These are phyloP conservation scores for Pollenia amentaria DNA, from an alignment of 2,888 invertebrate species.

Conservation along the genomic window DNA sequence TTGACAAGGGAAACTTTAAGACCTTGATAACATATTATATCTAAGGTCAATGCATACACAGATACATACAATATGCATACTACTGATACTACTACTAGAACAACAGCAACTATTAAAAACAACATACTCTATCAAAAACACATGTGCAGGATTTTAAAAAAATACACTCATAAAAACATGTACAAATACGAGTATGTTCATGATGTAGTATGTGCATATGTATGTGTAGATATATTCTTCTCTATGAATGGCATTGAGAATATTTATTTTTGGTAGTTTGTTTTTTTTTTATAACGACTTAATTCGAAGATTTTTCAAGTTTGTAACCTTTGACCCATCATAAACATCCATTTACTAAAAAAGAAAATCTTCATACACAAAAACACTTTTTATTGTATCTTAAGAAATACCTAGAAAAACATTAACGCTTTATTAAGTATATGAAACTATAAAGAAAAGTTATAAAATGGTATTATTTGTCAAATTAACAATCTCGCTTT, in stretches of 20 bases:
- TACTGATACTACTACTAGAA: neutral
- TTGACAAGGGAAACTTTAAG: constrained; percentile 60
- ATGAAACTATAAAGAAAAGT: constrained; percentile 26
- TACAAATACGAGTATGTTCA: neutral
- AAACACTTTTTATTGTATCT: neutral
- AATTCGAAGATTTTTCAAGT: constrained; percentile 62
- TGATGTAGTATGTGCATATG: constrained; percentile 12
- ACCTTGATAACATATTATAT: constrained; percentile 69
- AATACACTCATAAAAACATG: neutral
- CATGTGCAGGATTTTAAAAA: constrained; percentile 22
- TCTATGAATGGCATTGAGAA: constrained; percentile 36
- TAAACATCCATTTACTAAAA: constrained; percentile 20
- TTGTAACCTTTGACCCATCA: constrained; percentile 71
- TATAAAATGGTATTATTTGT: neutral
- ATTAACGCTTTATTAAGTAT: neutral
- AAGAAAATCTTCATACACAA: neutral
- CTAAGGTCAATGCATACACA: constrained; percentile 67
- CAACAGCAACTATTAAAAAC: neutral
- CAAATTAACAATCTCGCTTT: constrained; percentile 30
- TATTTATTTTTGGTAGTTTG: constrained; percentile 15
- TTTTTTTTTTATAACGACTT: constrained; percentile 21
- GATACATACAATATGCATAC: constrained; percentile 34
- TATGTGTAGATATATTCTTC: neutral
- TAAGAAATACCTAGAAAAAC: neutral
- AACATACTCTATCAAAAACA: constrained; percentile 42